phyloP scores from a whole-genome alignment of 2,888 invertebrate species.

The Toxonevra muliebris region DNA sequence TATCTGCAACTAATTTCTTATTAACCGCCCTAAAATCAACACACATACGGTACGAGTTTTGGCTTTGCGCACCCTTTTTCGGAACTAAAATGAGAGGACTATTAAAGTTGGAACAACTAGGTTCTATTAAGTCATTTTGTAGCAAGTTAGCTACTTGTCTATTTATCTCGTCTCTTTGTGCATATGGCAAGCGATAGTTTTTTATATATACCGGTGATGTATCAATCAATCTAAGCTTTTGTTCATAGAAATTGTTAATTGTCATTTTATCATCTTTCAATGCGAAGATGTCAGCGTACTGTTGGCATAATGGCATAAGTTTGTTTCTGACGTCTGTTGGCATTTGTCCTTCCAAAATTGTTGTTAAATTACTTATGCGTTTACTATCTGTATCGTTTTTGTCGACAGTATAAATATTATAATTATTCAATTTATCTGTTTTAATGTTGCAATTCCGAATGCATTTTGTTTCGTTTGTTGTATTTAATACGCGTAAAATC shows the following conservation, averaged over 20 bases:
- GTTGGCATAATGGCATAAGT: constrained; percentile 18
- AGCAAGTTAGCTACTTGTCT: constrained; percentile 22
- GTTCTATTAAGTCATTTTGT: constrained; percentile 15
- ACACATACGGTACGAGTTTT: constrained; percentile 19
- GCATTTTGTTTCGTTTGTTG: constrained; percentile 26
- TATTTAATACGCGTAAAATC: too few relatives aligned
- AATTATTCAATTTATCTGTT: constrained; percentile 20
- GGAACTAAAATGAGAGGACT: constrained; percentile 23
- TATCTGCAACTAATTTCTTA: constrained; percentile 15
- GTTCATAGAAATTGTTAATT: constrained; percentile 27
- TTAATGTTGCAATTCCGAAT: constrained; percentile 13
- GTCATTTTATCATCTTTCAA: constrained; percentile 23
- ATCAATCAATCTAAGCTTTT: constrained; percentile 27
- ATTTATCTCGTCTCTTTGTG: constrained; percentile 21
- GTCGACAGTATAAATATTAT: constrained; percentile 7
- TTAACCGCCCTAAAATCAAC: constrained; percentile 10
- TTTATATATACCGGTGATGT: constrained; percentile 25
- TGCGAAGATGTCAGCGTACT: constrained; percentile 24
- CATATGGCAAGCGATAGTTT: constrained; percentile 24
- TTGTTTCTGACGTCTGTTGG: constrained; percentile 10
- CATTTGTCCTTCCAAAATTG: constrained; percentile 19
- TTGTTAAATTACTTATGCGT: constrained; percentile 3
- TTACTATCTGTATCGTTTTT: background rate
- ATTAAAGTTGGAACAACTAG: constrained; percentile 19
- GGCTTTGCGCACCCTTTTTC: constrained; percentile 9